Evolutionary conservation across 2,797 vertebrate genomes (phyloP), one percentile per base, ranked within the genome.

Genomic region (Fistularia tabacaria): DNA sequence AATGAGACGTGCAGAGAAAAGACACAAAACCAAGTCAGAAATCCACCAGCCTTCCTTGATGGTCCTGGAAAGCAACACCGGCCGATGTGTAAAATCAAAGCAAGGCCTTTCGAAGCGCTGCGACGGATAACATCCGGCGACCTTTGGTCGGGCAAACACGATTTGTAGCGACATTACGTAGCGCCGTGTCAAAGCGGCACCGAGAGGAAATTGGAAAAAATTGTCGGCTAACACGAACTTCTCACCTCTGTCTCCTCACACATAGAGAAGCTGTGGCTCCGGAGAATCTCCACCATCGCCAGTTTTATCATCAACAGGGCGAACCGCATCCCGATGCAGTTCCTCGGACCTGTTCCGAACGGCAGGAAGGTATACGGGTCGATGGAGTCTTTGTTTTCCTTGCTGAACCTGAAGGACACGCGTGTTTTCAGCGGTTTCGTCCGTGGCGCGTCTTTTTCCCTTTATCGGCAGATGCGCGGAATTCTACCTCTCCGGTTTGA

Each of bases 301-400:
- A 92, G 76, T 72, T 93, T 94, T 64, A 93, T 9, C 0, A 76
- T 0, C 25, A 94, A 57, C 14, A 91, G 66, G 39, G 92, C 92
- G 69, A 95, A 93, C n/a, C 91, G 84, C 92, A 91, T 92, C 14
- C 92, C 92, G 25, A 93, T 89, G 76, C 93, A 93, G 80, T 93
- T 94, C 59, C 93, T 87, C 14, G 92, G 93, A 1, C 94, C 93
- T 1, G 75, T 66, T 10, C 93, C 93, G 0, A 94, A 94, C 0
- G 88, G 92, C 77, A 93, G 82, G 81, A 88, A 93, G 0, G 69
- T 76, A 62, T 89, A 92, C 0, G 90, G 89, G 49, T 93, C 85
- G 1, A 91, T 70, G 6, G 3, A 10, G 1, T 85, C 87, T 64
- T 69, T 91, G 59, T 75, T 92, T 14, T 88, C 89, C 76, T 92